Conservation (phyloP, 2,888 invertebrate species). For the Macrosoma leucophasiata region DNA sequence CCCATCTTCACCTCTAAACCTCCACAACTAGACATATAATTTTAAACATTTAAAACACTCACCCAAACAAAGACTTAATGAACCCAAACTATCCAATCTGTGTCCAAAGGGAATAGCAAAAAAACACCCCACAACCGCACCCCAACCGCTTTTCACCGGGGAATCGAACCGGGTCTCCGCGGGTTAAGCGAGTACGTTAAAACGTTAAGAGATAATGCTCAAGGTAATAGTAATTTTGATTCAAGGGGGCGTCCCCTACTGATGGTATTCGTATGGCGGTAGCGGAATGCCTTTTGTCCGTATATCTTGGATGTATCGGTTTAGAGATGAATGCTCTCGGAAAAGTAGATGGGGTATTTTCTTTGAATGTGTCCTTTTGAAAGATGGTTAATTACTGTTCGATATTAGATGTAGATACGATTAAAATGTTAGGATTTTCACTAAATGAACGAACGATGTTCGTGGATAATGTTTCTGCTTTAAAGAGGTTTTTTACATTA, state of each 20-base stretch:
- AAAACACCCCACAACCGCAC: constrained; percentile 50
- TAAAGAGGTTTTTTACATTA: too few relatives aligned
- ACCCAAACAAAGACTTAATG: constrained; percentile 52
- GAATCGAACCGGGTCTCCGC: constrained; percentile 64
- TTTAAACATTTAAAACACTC: too few relatives aligned
- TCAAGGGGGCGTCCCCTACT: constrained; percentile 44
- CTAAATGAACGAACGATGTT: too few relatives aligned
- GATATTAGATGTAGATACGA: too few relatives aligned
- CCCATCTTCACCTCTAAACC: too few relatives aligned
- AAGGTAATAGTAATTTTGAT: constrained; percentile 66
- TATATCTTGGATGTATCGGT: constrained; percentile 43
- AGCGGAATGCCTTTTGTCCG: constrained; percentile 59
- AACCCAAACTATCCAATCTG: constrained; percentile 58
- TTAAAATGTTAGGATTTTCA: too few relatives aligned
- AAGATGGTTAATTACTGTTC: too few relatives aligned
- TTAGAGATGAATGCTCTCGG: constrained; percentile 44
- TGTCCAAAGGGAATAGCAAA: constrained; percentile 57
- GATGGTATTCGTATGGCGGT: constrained; percentile 63
- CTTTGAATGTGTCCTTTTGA: too few relatives aligned
- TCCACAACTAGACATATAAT: too few relatives aligned
- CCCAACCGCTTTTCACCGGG: constrained; percentile 58
- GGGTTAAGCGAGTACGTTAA: constrained; percentile 71
- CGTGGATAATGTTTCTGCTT: too few relatives aligned
- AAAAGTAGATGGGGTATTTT: constrained; percentile 29
- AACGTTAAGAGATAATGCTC: constrained; percentile 74